Conservation (phyloP, 2,113 vertebrate species). For the Psilopogon haemacephalus region DNA sequence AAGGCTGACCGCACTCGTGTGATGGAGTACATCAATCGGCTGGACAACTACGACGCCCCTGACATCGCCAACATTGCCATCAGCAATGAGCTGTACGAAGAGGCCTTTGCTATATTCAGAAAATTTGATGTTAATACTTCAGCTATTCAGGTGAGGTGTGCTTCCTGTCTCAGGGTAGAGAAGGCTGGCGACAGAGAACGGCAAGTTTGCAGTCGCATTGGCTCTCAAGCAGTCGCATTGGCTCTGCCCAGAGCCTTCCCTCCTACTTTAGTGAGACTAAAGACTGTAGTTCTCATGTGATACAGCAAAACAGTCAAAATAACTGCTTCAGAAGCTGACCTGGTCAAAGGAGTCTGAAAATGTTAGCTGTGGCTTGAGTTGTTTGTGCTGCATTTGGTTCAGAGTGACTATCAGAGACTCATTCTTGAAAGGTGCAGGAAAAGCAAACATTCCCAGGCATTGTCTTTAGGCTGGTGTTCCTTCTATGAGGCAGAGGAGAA, state of each 20-base stretch:
- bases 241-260: no score
- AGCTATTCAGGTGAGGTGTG: slow-evolving; percentile 83
- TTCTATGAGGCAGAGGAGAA: background rate
- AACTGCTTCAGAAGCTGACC: background rate
- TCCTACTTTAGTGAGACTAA: background rate
- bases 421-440: background rate
- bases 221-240: background rate
- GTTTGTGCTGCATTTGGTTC: background rate
- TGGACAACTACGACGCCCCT: slow-evolving; percentile 91
- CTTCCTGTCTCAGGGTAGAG: background rate
- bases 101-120: slow-evolving; percentile 90
- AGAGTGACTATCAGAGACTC: background rate
- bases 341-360: background rate
- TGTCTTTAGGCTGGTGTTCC: background rate
- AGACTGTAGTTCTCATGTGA: background rate
- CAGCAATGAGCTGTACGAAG: slow-evolving; percentile 90
- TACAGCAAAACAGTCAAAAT: background rate
- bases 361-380: background rate
- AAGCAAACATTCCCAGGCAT: background rate
- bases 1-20: slow-evolving; percentile 90
- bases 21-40: slow-evolving; percentile 91
- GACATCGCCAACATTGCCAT: slow-evolving; percentile 92
- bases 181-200: background rate
- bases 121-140: slow-evolving; percentile 94
- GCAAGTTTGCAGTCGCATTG: background rate